Percentiles rank a stretch among this genome's conserved stretches.
These are phyloP conservation scores for Drosophila kikkawai DNA, from an alignment of 1,140 invertebrate species.

Conservation along the genomic window DNA sequence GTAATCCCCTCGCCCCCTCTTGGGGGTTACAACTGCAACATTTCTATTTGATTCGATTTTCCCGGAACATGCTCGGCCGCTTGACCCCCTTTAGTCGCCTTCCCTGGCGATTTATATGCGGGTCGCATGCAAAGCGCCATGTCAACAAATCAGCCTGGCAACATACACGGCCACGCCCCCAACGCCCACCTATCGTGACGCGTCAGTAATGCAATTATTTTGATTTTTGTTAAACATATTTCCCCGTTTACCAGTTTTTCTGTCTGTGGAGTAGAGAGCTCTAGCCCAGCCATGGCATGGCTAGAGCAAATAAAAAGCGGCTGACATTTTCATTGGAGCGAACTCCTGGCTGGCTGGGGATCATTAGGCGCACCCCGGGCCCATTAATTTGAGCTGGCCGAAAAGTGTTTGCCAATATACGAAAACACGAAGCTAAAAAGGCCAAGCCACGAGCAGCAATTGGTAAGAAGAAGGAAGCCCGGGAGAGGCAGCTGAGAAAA, in stretches of 20 bases:
- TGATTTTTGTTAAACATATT: slow-evolving; percentile 68
- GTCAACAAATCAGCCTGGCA: slow-evolving; percentile 52
- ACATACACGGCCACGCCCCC: slow-evolving; percentile 41
- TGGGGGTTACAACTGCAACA: slow-evolving; percentile 12
- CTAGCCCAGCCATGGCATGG: slow-evolving; percentile 49
- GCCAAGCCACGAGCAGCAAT: slow-evolving; percentile 7
- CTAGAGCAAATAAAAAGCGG: slow-evolving; percentile 71
- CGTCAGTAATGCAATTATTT: slow-evolving; percentile 79
- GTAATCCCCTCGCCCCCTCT: background rate
- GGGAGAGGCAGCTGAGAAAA: slow-evolving; percentile 17
- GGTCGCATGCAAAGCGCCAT: slow-evolving; percentile 53
- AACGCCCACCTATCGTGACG: slow-evolving; percentile 41
- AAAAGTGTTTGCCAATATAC: slow-evolving; percentile 77
- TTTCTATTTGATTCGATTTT: slow-evolving; percentile 36
- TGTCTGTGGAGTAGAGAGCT: slow-evolving; percentile 10
- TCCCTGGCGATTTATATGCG: slow-evolving; percentile 65
- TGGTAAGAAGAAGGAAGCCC: background rate
- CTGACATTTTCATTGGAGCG: slow-evolving; percentile 75
- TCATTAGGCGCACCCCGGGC: slow-evolving; percentile 75
- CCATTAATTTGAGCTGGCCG: slow-evolving; percentile 71
- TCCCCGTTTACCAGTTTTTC: slow-evolving; percentile 6
- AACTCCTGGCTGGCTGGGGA: slow-evolving; percentile 40
- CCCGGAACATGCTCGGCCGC: slow-evolving; percentile 59
- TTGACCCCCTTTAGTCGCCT: slow-evolving; percentile 64
- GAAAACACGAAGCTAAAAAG: slow-evolving; percentile 31